phyloP scores from a whole-genome alignment of 2,888 invertebrate species.

The Aphidius colemani region DNA sequence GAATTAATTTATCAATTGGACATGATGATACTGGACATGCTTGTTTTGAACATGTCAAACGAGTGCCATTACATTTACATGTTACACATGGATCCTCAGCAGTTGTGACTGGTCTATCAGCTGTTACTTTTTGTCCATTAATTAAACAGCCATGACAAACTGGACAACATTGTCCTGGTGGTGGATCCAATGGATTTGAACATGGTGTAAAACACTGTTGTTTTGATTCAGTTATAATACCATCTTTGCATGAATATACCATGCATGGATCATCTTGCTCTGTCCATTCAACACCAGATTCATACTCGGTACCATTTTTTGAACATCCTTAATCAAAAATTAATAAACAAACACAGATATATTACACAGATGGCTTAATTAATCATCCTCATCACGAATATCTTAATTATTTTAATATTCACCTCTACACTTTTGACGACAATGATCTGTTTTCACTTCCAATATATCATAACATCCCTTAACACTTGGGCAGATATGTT shows the following conservation, averaged over 20 bases:
- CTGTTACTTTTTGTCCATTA: constrained; percentile 80
- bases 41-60: constrained; percentile 78
- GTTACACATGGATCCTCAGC: constrained; percentile 86
- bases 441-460: constrained; percentile 74
- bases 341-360: background rate
- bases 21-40: constrained; percentile 91
- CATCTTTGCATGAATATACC: constrained; percentile 78
- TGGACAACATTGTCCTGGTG: constrained; percentile 86
- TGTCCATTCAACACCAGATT: constrained; percentile 82
- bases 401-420: constrained; percentile 30
- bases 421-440: constrained; percentile 86
- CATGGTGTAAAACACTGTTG: constrained; percentile 85
- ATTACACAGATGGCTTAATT: too few species aligned
- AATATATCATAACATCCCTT: constrained; percentile 82
- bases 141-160: constrained; percentile 84
- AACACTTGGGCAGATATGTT: constrained; percentile 77
- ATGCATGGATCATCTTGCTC: constrained; percentile 73
- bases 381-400: too few species aligned
- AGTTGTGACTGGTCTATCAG: constrained; percentile 77
- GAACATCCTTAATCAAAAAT: constrained; percentile 69
- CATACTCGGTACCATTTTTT: constrained; percentile 74
- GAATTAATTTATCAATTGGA: constrained; percentile 70
- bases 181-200: constrained; percentile 72
- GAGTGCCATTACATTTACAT: constrained; percentile 74
- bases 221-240: constrained; percentile 81